Evolutionary conservation across 1,140 invertebrate genomes (phyloP).

Genomic region (Meloidogyne floridensis): DNA sequence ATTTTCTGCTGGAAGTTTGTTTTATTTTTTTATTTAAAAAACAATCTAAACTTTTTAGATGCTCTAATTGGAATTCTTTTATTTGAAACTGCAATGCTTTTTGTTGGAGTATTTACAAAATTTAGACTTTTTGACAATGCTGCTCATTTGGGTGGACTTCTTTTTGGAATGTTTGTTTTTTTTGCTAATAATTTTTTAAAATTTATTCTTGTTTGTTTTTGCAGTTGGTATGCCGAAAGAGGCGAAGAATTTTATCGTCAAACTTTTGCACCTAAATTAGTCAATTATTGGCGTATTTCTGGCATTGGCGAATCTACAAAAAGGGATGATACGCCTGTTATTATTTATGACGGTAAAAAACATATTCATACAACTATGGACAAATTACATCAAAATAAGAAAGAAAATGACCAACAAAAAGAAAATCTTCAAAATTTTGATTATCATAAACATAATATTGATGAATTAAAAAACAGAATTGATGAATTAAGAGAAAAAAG

Average conservation of each 20-base stretch:
- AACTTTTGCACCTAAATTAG: background rate
- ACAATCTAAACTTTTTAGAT: slow-evolving; percentile 55
- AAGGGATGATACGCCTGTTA: background rate
- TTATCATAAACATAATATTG: background rate
- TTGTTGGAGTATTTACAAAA: slow-evolving; percentile 80
- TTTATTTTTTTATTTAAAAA: background rate
- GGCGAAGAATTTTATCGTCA: slow-evolving; percentile 23
- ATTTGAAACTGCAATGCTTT: slow-evolving; percentile 76
- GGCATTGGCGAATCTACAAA: background rate
- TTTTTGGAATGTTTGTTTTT: slow-evolving; percentile 74
- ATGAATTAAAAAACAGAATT: background rate
- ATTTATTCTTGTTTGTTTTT: slow-evolving; percentile 3
- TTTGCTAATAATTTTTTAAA: slow-evolving; percentile 4
- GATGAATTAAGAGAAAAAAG: background rate
- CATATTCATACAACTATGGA: background rate
- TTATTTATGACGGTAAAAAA: background rate
- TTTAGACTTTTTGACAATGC: slow-evolving; percentile 92
- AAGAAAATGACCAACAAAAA: background rate
- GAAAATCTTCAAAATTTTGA: background rate
- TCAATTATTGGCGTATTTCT: background rate
- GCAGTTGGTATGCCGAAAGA: slow-evolving; percentile 22
- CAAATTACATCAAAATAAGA: background rate
- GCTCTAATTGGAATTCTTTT: slow-evolving; percentile 83
- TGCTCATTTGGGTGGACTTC: slow-evolving; percentile 89
- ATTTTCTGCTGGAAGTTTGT: slow-evolving; percentile 78